Base-by-base conservation (phyloP, 2,797 vertebrate species). In the Remorina albescens region DNA sequence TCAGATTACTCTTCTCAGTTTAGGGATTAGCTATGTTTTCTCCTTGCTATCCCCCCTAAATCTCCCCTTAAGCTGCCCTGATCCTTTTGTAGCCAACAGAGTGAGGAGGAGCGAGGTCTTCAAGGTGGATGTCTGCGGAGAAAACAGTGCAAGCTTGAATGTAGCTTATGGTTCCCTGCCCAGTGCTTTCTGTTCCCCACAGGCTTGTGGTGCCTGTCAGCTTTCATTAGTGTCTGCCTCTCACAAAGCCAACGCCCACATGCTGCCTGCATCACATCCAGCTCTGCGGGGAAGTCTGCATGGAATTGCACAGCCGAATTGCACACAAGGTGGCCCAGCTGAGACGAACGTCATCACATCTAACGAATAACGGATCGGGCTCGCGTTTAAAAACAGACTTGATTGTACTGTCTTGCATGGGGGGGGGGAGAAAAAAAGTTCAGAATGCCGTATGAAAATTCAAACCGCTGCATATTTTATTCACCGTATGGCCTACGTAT, bases 21-120 rank as follows among this genome's bases (percentile, higher is more conserved):
- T 84, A 88, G 81, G 93, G 94, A 95, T 94, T 94, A 94, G 90
- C 88, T 89, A 87, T 94, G 93, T 94, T 93, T 93, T 92, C 89
- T 91, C 87, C 77, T 82, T 51, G 65, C 89, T 92, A 94, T 93
- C 92, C 92, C 78, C 79, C 71, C 89, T 89, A 92, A 91, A 94
- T 93, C 92, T 93, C 74, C 72, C 83, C 76, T 87, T 94, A 94
- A 94, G 92, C 92, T 88, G 85, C 90, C 88, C 86, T 92, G 90
- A 94, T 89, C 93, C 89, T 90, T 93, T 92, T 86, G 90, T 91
- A 84, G 88, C 84, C 86, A 85, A 70, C 83, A 58, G 88, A 92
- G 89, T 88, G 85, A 85, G 82, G 78, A 88, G 81, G 81, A 86
- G 83, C 73, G 34, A 90, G 91, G 91, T 93, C 89, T 89, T 88